A percentile compares a stretch with the other conserved stretches of the same genome.
These are phyloP conservation scores for Xestia ashworthii DNA, from an alignment of 2,888 invertebrate species.

Conservation along the genomic window DNA sequence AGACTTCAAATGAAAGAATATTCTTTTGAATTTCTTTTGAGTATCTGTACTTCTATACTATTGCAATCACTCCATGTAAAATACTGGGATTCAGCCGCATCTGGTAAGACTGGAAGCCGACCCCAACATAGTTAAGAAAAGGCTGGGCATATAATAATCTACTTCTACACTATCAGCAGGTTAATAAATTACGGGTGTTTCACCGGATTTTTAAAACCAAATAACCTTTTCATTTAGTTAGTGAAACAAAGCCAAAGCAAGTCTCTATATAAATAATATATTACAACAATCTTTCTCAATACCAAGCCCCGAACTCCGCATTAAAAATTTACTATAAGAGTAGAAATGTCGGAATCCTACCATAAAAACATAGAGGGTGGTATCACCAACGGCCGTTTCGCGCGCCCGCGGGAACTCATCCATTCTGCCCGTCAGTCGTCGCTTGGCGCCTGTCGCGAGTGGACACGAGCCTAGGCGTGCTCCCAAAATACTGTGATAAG, in stretches of 20 bases:
- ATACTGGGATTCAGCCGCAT: too few relatives aligned
- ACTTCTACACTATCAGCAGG: neutral
- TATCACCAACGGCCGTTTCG: conserved; percentile 72
- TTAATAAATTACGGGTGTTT: neutral
- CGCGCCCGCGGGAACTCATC: conserved; percentile 67
- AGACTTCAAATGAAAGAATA: neutral
- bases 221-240: neutral
- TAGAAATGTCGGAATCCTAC: conserved; percentile 69
- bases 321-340: conserved; percentile 73
- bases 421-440: conserved; percentile 49
- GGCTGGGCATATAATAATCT: too few relatives aligned
- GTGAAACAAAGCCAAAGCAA: neutral
- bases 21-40: too few relatives aligned
- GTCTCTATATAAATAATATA: neutral
- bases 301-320: neutral
- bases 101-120: too few relatives aligned
- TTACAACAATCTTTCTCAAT: neutral
- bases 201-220: neutral
- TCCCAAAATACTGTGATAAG: conserved; percentile 70
- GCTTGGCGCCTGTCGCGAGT: conserved; percentile 27
- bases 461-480: conserved; percentile 2
- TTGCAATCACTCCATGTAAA: too few relatives aligned
- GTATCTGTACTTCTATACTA: too few relatives aligned
- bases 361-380: conserved; percentile 73
- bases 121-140: too few relatives aligned